phyloP scores from a whole-genome alignment of 30 jellyfish, hydroid and myxozoan species.

The Clytia hemisphaerica region DNA sequence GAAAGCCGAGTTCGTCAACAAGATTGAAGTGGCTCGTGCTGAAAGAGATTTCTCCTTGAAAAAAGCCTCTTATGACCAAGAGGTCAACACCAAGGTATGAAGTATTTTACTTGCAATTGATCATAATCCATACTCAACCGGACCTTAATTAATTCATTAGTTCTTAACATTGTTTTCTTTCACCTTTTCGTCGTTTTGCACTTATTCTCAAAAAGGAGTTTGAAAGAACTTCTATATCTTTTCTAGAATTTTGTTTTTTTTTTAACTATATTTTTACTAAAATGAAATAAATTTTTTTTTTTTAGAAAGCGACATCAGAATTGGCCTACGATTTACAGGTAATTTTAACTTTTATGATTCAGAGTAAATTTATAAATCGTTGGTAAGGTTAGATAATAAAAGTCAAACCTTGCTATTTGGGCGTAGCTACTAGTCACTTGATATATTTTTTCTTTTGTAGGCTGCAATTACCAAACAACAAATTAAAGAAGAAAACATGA shows the following conservation, averaged over 20 bases:
- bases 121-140: neutral
- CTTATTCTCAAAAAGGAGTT: too few species aligned
- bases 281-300: neutral
- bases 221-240: too few species aligned
- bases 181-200: too few species aligned
- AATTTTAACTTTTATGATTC: neutral
- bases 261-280: neutral
- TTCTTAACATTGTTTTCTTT: too few species aligned
- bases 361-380: neutral
- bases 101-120: neutral
- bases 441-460: conserved; percentile 29
- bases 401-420: neutral
- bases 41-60: conserved; percentile 67
- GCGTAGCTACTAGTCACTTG: neutral
- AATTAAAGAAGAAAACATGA: conserved; percentile 87
- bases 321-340: conserved; percentile 88
- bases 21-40: conserved; percentile 73
- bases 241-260: neutral
- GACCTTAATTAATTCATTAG: neutral
- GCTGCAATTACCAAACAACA: conserved; percentile 88
- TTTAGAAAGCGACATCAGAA: conserved; percentile 82
- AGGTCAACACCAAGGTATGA: conserved; percentile 74
- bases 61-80: conserved; percentile 80
- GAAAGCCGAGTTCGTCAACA: conserved; percentile 68
- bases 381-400: neutral